phyloP scores from a whole-genome alignment of 2,113 vertebrate genomes.

The Micronisus gabar region DNA sequence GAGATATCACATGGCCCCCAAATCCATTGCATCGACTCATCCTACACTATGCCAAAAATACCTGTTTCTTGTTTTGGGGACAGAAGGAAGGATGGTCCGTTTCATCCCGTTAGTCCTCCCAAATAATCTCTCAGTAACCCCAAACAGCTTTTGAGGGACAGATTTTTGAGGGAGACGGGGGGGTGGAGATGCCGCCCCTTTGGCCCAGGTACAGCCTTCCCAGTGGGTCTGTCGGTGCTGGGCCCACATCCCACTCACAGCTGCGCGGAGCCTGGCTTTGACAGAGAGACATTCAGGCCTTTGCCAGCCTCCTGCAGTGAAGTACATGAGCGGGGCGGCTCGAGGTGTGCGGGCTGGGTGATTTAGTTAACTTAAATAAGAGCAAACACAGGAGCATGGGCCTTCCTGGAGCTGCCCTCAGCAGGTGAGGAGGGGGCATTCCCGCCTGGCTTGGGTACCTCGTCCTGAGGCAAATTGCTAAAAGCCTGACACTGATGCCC shows the following conservation, averaged over 20 bases:
- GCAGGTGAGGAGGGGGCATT: background rate
- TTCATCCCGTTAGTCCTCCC: background rate
- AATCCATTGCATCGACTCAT: background rate
- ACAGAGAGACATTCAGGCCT: background rate
- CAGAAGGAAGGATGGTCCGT: background rate
- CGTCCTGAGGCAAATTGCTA: background rate
- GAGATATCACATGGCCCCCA: background rate
- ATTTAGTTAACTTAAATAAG: background rate
- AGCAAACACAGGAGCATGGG: background rate
- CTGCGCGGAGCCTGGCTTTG: background rate
- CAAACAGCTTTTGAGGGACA: background rate
- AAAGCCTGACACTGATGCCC: background rate
- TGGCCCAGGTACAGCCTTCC: rapidly evolving
- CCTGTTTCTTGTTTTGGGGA: background rate
- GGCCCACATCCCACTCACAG: rapidly evolving
- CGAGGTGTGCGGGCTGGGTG: background rate
- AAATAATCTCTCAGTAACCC: background rate
- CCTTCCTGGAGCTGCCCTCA: background rate
- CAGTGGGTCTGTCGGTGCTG: rapidly evolving
- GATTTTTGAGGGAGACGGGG: background rate
- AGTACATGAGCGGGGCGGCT: rapidly evolving
- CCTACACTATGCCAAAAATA: background rate
- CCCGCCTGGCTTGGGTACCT: too few species aligned
- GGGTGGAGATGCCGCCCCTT: background rate
- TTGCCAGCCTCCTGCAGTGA: background rate